Evolutionary conservation across 2,888 invertebrate genomes (phyloP), one percentile per base, ranked within the genome.

Genomic region (Muscina levida): DNA sequence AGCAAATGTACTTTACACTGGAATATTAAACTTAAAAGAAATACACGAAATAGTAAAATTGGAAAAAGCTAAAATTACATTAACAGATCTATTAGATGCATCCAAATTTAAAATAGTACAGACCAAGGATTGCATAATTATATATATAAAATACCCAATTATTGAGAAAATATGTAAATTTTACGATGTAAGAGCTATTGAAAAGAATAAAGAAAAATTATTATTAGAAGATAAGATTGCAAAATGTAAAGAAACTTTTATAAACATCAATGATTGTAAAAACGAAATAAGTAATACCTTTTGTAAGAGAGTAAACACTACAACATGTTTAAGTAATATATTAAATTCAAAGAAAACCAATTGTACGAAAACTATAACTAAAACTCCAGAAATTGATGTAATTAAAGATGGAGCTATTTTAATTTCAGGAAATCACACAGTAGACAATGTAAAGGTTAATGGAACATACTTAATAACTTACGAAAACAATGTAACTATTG

Each of bases 341-440:
- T 13, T 66, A 48, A 66, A 48, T 44, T 44, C 42, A 31, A 46
- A 44, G 13, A 44, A 66, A 57, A 26, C 24, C 13, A 24, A 57
- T 15, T 26, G 57, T 6, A 26, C n/a, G 13, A 57, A 19, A 10
- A 22, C 13, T 24, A 24, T 1, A 66, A 19, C 19, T 22, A 66
- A 46, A 44, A 39, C 42, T 24, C 19, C 19, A 22, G 22, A 46
- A 10, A 46, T 46, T 11, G 44, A 66, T 44, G n/a, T 44, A 6
- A 10, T 44, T 5, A 44, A 44, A 44, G 44, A 44, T 44, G 44
- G 44, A 44, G 44, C n/a, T n/a, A 44, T 44, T 44, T 44, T 44
- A 10, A 44, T 44, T 2, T n/a, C 44, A 44, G 44, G 44, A 44
- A 44, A 44, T n/a, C 11, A 44, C 11, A n/a, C n/a, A n/a, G n/a